phyloP scores from a whole-genome alignment of 2,888 invertebrate genomes.

The Patella pellucida region DNA sequence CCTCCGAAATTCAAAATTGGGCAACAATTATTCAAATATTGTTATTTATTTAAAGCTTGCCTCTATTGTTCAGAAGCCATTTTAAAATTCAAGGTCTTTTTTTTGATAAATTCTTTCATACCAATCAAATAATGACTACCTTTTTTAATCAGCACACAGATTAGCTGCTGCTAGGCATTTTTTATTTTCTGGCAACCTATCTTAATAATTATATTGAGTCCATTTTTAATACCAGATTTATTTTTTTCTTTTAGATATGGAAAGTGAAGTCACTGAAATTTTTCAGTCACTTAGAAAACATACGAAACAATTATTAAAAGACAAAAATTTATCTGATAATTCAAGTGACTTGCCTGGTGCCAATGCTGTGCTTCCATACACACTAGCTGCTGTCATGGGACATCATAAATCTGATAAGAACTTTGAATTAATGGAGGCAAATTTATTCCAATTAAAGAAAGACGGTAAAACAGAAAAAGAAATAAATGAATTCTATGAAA shows the following conservation, averaged over 20 bases:
- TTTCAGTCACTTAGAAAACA: slow-evolving; percentile 41
- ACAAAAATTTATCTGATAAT: slow-evolving; percentile 32
- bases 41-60: no score
- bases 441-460: slow-evolving; percentile 37
- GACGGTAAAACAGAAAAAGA: slow-evolving; percentile 46
- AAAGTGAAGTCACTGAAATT: slow-evolving; percentile 52
- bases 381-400: slow-evolving; percentile 57
- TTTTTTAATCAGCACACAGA: no score
- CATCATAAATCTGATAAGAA: slow-evolving; percentile 45
- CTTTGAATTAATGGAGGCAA: slow-evolving; percentile 42
- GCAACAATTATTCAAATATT: no score
- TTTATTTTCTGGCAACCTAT: no score
- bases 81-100: no score
- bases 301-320: slow-evolving; percentile 18
- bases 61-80: no score
- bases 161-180: no score
- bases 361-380: slow-evolving; percentile 38
- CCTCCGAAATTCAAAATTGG: no score
- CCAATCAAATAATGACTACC: no score
- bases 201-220: no score
- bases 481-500: slow-evolving; percentile 38
- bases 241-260: slow-evolving; percentile 41
- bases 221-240: no score
- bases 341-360: slow-evolving; percentile 45
- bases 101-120: no score